Base-by-base conservation (phyloP, 2,797 vertebrate species). In the Oreonectes daqikongensis region DNA sequence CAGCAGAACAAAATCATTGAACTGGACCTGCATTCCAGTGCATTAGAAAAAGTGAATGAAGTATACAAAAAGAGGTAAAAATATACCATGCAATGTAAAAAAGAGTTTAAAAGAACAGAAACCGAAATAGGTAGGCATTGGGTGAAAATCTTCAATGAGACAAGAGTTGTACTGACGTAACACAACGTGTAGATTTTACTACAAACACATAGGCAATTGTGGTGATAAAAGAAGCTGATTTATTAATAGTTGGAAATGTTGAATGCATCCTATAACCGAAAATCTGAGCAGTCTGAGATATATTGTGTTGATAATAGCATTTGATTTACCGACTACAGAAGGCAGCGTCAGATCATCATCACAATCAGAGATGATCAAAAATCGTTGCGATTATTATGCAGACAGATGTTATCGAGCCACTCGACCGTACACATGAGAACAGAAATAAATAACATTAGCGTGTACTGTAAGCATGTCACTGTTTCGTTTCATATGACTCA, bases 191-290 rank as follows among this genome's bases (percentile, higher is more conserved):
- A 82, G 68, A 73, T 83, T 75, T 69, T 40, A 60, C 72, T 75
- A 81, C 77, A 77, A 81, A 83, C 74, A 83, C 78, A 85, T 79
- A 83, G 82, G 83, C 81, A 86, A 84, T 77, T 76, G 72, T 71
- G 78, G 84, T 85, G 83, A 82, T 55, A 60, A 83, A 63, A 61
- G 46, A 79, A 78, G 67, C 73, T 66, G 22, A 80, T 77, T 82
- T 72, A 59, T 69, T 59, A 46, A 42, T 52, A 53, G 53, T 77
- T 79, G 60, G 60, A 79, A 69, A 75, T 0, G 66, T 61, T 28
- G 30, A 40, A 30, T 24, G 24, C 26, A 46, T 77, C 46, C 64
- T 48, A 20, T 55, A 61, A 72, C 48, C 38, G 38, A 67, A 69
- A 76, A 55, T n/a, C 50, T 26, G 50, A 69, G 65, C 67, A 70